Conservation (phyloP, 1,140 invertebrate genomes). For the Fopius arisanus region DNA sequence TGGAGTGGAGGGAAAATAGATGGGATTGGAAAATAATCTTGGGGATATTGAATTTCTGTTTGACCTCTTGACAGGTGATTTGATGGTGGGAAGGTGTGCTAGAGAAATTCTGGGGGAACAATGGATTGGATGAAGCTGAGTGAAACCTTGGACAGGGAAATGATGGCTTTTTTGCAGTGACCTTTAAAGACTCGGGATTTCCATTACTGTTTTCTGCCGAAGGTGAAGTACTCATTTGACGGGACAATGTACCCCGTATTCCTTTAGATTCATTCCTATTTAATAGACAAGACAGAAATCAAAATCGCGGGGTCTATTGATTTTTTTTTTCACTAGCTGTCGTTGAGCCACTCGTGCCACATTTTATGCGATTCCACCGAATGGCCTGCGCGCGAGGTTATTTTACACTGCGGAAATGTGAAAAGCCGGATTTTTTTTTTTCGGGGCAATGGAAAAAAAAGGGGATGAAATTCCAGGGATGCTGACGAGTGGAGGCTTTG, state of each 20-base stretch:
- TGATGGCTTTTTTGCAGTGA: neutral
- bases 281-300: neutral
- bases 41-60: neutral
- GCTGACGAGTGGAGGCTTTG: neutral
- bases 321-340: neutral
- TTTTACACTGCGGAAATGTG: neutral
- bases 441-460: neutral
- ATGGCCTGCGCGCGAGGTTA: neutral
- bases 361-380: neutral
- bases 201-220: neutral
- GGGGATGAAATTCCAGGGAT: neutral
- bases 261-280: too few species aligned
- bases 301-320: neutral
- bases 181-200: neutral
- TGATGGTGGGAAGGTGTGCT: neutral
- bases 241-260: too few species aligned
- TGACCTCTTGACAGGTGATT: constrained; percentile 3
- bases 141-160: neutral
- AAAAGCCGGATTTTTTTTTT: neutral
- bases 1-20: neutral
- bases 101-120: neutral
- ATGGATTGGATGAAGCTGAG: neutral
- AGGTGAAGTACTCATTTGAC: too few species aligned
- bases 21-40: neutral
- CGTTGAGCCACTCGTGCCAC: neutral